Base-by-base conservation (phyloP, 1,140 invertebrate species). In the Zaprionus capensis region DNA sequence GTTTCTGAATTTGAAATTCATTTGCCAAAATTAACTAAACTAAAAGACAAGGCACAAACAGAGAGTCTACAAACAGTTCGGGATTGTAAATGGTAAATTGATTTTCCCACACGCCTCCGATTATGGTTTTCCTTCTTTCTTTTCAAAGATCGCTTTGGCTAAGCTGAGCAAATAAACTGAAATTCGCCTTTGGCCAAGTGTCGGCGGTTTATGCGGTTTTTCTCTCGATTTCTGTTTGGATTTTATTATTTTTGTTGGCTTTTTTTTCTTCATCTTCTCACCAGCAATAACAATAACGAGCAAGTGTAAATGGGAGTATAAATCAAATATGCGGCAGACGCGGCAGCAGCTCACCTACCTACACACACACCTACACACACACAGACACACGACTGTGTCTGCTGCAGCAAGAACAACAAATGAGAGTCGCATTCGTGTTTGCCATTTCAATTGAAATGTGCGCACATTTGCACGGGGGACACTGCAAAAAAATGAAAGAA, bases 391-490 rank as follows among this genome's bases (percentile, higher is more conserved):
- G 17, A 1, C 41, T 51, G 46, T 57, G 63, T 73, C 64, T 58
- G 56, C 55, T 55, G 20, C 80, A 66, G 34, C 76, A 80, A 44
- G 31, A 75, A 61, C 51, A 64, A 26, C 31, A 62, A 76, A 61
- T 77, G 63, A 49, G 49, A 70, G 81, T 63, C 71, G 51, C 76
- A 65, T 81, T 81, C 81, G 82, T 85, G 82, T 85, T 81, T 71
- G 78, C 78, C 82, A 84, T 85, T 85, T 81, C 82, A 85, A 85
- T 85, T 85, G 82, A 85, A 85, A 85, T 85, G 78, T 85, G 82
- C 78, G 65, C 82, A 85, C 82, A 86, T 85, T 85, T 81, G 65
- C 82, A 75, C 64, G 28, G 24, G 73, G 51, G 46, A 73, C 64
- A 73, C 67, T 68, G 57, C 41, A 59, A 34, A 58, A 71, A 71